Evolutionary conservation across 2,888 invertebrate species (phyloP), one percentile per base, ranked within the genome.

Genomic region (Salpingus planirostris): DNA sequence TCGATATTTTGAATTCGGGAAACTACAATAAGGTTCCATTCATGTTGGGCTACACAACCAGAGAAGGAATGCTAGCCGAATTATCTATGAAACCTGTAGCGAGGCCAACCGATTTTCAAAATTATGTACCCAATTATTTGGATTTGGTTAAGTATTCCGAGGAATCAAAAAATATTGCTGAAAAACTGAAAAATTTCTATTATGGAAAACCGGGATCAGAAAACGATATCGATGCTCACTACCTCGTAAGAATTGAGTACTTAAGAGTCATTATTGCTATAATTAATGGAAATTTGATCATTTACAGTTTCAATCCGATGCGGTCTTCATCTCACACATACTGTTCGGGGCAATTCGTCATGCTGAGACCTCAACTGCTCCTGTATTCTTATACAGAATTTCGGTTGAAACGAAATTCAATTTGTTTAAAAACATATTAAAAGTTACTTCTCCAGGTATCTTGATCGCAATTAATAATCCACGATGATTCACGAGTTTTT

Each of bases 301-400:
- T 13, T 2, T 10, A 21, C 24, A 27, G 27, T 18, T 11, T n/a
- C 18, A 15, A 3, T 24, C 24, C 7, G 24, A 23, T 15, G 5
- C 21, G 24, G 15, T 24, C 24, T 31, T 23, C 8, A 15, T 31
- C 11, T 24, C 15, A 2, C 15, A 15, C 1, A 8, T 31, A 6
- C 14, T 24, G 13, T 11, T 24, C 7, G 38, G 50, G 3, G 44
- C 50, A 2, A 43, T 36, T 29, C 31, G 40, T 10, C 55, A 55
- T 21, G 24, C 46, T 7, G 41, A 44, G 27, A 49, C 46, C 3
- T 47, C 50, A 11, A 39, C 34, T 8, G 24, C 37, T 15, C 59
- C 59, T 2, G 42, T 60, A 15, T 61, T 50, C 33, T 46, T 57
- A 11, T 60, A 58, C 29, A 45, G 46, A 30, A 41, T 57, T 13